Conservation (phyloP, 2,888 invertebrate genomes). For the Muscina levida region DNA sequence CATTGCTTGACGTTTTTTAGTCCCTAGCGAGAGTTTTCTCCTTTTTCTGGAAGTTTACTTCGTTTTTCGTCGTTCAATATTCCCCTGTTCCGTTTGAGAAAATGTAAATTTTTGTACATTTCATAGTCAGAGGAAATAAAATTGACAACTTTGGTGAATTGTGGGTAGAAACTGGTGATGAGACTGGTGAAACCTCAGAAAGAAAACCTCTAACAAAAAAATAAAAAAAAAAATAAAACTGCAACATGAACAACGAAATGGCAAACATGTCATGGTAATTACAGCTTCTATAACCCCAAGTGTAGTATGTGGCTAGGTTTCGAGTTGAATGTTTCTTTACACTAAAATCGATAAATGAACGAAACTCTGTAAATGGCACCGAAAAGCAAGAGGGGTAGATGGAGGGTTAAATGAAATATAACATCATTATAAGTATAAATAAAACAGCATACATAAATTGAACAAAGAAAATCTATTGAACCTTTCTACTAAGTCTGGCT, state of each 20-base stretch:
- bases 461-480: too few species aligned
- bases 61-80: conserved; percentile 29
- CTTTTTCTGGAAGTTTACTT: conserved; percentile 39
- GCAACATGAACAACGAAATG: conserved; percentile 52
- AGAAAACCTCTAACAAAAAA: too few species aligned
- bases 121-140: conserved; percentile 62
- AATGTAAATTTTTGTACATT: conserved; percentile 44
- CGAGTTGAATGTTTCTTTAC: too few species aligned
- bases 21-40: conserved; percentile 28
- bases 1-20: conserved; percentile 2
- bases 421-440: too few species aligned
- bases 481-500: too few species aligned
- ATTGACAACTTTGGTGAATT: conserved; percentile 60
- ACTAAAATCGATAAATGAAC: too few species aligned
- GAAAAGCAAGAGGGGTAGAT: too few species aligned
- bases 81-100: conserved; percentile 38
- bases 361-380: too few species aligned
- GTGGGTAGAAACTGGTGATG: conserved; percentile 46
- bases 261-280: conserved; percentile 64
- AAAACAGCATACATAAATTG: too few species aligned
- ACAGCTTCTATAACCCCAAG: conserved; percentile 55
- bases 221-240: too few species aligned
- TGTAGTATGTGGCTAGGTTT: background rate
- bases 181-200: conserved; percentile 7
- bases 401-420: too few species aligned